phyloP scores from a whole-genome alignment of 2,888 invertebrate genomes.

The Eremobia ochroleuca region DNA sequence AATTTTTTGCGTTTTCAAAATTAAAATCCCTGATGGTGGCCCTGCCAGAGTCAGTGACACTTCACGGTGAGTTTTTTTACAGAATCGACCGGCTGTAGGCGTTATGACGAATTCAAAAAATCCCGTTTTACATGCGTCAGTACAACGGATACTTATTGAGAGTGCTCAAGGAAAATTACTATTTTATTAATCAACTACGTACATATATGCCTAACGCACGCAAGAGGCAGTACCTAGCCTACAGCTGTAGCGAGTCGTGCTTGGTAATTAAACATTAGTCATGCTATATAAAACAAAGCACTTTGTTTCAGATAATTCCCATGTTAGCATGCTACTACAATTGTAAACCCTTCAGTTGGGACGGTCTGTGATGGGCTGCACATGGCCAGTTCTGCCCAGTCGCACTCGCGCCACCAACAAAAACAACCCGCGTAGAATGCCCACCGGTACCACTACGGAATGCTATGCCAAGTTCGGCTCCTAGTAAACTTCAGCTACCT shows the following conservation, averaged over 20 bases:
- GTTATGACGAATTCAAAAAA: background rate
- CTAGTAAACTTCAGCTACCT: background rate
- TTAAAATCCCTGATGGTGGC: too few relatives aligned
- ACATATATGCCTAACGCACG: background rate
- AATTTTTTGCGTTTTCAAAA: too few relatives aligned
- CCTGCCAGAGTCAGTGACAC: too few relatives aligned
- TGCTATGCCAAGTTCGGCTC: background rate
- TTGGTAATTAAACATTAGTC: background rate
- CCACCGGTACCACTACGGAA: background rate
- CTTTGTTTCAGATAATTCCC: background rate
- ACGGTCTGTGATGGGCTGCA: background rate
- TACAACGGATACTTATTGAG: background rate
- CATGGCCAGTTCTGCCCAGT: background rate
- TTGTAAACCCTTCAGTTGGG: background rate
- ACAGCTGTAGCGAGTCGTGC: background rate
- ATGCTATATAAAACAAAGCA: conserved; percentile 6
- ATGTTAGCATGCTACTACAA: background rate
- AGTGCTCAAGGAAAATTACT: conserved; percentile 39
- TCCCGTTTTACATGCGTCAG: background rate
- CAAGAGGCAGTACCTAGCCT: background rate
- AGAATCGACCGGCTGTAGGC: too few relatives aligned
- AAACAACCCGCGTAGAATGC: background rate
- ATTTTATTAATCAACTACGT: background rate
- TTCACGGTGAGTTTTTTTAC: too few relatives aligned
- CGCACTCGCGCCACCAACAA: background rate